Evolutionary conservation across 2,888 invertebrate genomes (phyloP), one percentile per base, ranked within the genome.

Genomic region (Branchellion lobata): DNA sequence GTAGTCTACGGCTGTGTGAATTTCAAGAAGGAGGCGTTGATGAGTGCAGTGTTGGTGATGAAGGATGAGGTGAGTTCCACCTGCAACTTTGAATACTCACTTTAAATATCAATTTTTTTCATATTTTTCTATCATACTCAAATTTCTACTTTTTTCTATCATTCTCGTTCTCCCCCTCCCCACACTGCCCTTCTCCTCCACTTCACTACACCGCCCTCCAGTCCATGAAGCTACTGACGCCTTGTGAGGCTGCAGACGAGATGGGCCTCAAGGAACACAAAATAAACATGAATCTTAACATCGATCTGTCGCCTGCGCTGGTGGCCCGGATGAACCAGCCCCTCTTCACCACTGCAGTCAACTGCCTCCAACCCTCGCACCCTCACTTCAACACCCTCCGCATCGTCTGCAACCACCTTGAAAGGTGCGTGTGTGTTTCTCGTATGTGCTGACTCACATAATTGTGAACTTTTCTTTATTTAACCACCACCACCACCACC

Each of bases 381-480:
- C 61, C 61, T 5, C n/a, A n/a, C 24, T 57, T 57, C 61, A 57
- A 57, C 8, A 24, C 61, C n/a, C 61, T 57, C 61, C 21, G 61
- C 5, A 57, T 57, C 24, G n/a, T 57, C 24, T 57, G 61, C 61
- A 57, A 57, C 21, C 61, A 24, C 5, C 61, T 57, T 57, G 61
- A 57, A 57, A 57, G 3, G 61, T 57, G 21, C 3, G 61, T 14
- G n/a, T n/a, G n/a, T n/a, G n/a, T n/a, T n/a, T n/a, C n/a, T n/a
- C n/a, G n/a, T n/a, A n/a, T n/a, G n/a, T n/a, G n/a, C n/a, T n/a
- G n/a, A n/a, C n/a, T n/a, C n/a, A n/a, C n/a, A n/a, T n/a, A n/a
- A n/a, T n/a, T n/a, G n/a, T n/a, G n/a, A n/a, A n/a, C n/a, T n/a
- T n/a, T n/a, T n/a, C n/a, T n/a, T n/a, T n/a, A n/a, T n/a, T n/a